A percentile compares a stretch with the other conserved stretches of the same genome.
phyloP scores from a whole-genome alignment of 2,888 invertebrate species.

The Drosophila yooni region DNA sequence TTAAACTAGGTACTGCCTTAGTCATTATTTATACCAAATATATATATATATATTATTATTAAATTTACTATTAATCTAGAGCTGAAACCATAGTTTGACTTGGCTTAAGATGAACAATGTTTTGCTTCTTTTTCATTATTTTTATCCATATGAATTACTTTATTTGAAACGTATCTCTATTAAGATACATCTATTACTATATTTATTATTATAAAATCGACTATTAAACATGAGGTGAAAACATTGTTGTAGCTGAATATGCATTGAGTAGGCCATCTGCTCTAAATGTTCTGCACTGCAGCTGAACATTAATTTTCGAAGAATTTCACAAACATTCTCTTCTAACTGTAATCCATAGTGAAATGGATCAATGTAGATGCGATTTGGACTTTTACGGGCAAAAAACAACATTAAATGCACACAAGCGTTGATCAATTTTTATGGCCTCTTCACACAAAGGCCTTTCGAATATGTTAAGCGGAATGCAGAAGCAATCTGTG shows the following conservation, averaged over 20 bases:
- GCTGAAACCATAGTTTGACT: background rate
- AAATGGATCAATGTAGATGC: slow-evolving; percentile 28
- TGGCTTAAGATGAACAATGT: background rate
- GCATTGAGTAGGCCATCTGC: slow-evolving; percentile 4
- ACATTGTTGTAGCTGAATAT: background rate
- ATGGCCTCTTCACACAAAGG: slow-evolving; percentile 13
- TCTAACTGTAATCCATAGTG: slow-evolving; percentile 38
- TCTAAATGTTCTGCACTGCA: slow-evolving; percentile 10
- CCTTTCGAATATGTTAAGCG: slow-evolving; percentile 55
- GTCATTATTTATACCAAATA: background rate
- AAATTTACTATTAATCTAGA: background rate
- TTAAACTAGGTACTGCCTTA: too few relatives aligned
- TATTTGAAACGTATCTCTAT: background rate
- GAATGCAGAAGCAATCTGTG: slow-evolving; percentile 44
- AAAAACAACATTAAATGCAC: slow-evolving; percentile 30
- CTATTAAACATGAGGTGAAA: background rate
- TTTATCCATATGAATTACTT: too few relatives aligned
- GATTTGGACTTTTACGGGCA: background rate
- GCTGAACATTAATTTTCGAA: background rate
- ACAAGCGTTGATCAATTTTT: slow-evolving; percentile 4
- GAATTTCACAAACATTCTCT: slow-evolving; percentile 26
- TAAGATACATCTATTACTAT: background rate
- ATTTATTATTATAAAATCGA: background rate
- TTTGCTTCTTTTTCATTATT: too few relatives aligned
- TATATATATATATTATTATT: background rate